Evolutionary conservation across 2,113 vertebrate genomes (phyloP).

Genomic region (Equus quagga): DNA sequence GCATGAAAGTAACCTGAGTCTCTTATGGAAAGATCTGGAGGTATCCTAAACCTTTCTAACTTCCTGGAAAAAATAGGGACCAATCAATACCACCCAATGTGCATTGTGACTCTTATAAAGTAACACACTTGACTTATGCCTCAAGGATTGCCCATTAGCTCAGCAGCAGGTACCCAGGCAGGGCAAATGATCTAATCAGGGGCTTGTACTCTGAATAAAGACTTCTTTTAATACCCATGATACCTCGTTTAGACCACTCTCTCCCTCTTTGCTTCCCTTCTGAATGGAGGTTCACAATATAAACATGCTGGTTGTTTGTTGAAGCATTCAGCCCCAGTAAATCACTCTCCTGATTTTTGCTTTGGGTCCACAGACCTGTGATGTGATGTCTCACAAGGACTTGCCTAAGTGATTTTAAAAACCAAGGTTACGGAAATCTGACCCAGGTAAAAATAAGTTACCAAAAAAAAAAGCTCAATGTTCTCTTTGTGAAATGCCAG

Average conservation of each 20-base stretch:
- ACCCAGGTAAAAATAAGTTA: background rate
- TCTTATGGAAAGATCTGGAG: conserved; percentile 27
- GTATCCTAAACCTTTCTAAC: background rate
- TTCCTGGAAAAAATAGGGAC: conserved; percentile 25
- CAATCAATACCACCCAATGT: conserved; percentile 1
- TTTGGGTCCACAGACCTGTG: conserved; percentile 39
- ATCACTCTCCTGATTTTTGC: conserved; percentile 50
- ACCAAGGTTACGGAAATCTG: conserved; percentile 63
- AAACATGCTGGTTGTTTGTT: background rate
- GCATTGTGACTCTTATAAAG: background rate
- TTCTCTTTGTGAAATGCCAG: conserved; percentile 76
- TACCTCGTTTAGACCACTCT: background rate
- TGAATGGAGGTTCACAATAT: conserved; percentile 27
- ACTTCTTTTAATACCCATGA: conserved; percentile 7
- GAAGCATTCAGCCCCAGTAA: background rate
- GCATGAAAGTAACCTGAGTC: background rate
- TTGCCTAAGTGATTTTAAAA: conserved; percentile 73
- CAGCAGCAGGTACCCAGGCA: background rate
- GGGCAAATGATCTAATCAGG: conserved; percentile 48
- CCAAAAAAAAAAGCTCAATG: background rate
- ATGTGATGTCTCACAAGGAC: background rate
- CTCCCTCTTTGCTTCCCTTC: conserved; percentile 9
- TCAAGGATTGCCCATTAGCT: background rate
- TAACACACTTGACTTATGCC: background rate
- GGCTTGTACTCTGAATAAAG: conserved; percentile 16